Evolutionary conservation across 2,113 vertebrate genomes (phyloP).

Genomic region (Leuciscus idus): DNA sequence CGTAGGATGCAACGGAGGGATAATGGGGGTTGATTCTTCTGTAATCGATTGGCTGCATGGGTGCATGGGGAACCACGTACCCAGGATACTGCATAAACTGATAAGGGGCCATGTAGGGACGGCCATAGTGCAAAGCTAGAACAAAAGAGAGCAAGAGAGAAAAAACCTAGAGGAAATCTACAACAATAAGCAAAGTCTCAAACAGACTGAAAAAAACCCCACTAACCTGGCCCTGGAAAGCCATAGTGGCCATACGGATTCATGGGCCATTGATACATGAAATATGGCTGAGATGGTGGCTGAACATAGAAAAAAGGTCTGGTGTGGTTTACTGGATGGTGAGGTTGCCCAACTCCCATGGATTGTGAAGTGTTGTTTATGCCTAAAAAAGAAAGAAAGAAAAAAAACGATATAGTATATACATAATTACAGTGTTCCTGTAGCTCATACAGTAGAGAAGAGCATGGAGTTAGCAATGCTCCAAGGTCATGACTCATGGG

Average conservation of each 20-base stretch:
- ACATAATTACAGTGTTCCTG: neutral
- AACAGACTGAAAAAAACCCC: neutral
- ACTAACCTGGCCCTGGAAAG: conserved; percentile 60
- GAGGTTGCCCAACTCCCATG: conserved; percentile 61
- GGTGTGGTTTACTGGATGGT: conserved; percentile 59
- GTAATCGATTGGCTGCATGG: conserved; percentile 63
- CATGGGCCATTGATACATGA: conserved; percentile 65
- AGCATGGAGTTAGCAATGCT: neutral
- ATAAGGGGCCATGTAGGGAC: conserved; percentile 61
- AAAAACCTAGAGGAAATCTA: too few relatives aligned
- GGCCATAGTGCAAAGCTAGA: conserved; percentile 54
- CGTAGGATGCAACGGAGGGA: conserved; percentile 44
- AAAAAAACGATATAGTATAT: too few relatives aligned
- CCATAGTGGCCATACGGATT: conserved; percentile 61
- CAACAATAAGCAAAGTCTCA: neutral
- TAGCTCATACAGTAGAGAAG: neutral
- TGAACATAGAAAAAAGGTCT: conserved; percentile 69
- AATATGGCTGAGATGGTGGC: conserved; percentile 64
- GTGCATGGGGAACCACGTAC: conserved; percentile 64
- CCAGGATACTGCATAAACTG: conserved; percentile 66
- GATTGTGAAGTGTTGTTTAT: conserved; percentile 61
- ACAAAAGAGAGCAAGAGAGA: neutral
- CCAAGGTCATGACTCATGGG: too few relatives aligned
- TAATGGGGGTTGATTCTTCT: conserved; percentile 55
- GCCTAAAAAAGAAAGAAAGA: conserved; percentile 43